Evolutionary conservation across 1,140 invertebrate species (phyloP).

Genomic region (Anoplolepis gracilipes): DNA sequence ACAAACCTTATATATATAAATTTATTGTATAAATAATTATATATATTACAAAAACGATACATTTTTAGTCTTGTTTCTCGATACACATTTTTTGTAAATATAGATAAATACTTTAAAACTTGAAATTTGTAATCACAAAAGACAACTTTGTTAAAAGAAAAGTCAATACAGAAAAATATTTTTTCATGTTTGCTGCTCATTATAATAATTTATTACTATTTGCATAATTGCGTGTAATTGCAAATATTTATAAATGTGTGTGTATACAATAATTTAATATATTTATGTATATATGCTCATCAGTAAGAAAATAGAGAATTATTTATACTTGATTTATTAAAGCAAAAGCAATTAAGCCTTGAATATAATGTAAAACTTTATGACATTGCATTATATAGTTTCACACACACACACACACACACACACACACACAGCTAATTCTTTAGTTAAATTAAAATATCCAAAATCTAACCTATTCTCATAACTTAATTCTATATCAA

Average conservation of each 20-base stretch:
- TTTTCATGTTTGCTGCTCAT: background rate
- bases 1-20: constrained; percentile 3
- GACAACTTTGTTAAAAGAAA: constrained; percentile 14
- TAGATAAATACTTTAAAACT: constrained; percentile 19
- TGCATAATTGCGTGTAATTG: background rate
- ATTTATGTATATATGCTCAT: background rate
- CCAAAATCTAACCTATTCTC: background rate
- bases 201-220: constrained; percentile 2
- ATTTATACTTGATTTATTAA: background rate
- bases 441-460: constrained; percentile 26
- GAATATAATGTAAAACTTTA: constrained; percentile 12
- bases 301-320: constrained; percentile 34
- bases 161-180: constrained; percentile 7
- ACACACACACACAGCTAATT: constrained; percentile 17
- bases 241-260: constrained; percentile 45
- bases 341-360: constrained; percentile 16
- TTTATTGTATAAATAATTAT: constrained; percentile 37
- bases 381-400: too few species aligned
- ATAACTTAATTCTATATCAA: constrained; percentile 41
- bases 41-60: background rate
- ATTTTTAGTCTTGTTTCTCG: constrained; percentile 49
- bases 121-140: constrained; percentile 30
- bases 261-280: constrained; percentile 29
- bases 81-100: constrained; percentile 34
- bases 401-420: too few species aligned